These are phyloP conservation scores for Lynx canadensis DNA, from an alignment of 2,113 vertebrate species.

Conservation along the genomic window DNA sequence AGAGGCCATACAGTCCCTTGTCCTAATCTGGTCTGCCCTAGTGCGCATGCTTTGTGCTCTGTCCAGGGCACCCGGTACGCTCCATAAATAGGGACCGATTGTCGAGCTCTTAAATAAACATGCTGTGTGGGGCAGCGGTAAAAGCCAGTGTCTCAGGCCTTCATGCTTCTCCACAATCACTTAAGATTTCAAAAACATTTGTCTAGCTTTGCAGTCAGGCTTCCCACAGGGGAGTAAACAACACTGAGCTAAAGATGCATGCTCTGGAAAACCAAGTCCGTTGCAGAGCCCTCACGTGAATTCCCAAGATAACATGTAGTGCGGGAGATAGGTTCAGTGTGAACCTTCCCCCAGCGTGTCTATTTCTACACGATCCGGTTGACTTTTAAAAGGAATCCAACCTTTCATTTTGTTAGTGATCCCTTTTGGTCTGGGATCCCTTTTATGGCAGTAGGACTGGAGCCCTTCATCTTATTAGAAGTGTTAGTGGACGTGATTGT, in stretches of 20 bases:
- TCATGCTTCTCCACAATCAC: background rate
- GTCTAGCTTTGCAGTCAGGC: background rate
- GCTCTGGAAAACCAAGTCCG: background rate
- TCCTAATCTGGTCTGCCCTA: background rate
- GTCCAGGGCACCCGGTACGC: fast-evolving
- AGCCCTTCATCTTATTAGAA: conserved; percentile 46
- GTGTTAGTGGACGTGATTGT: conserved; percentile 54
- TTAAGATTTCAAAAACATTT: background rate
- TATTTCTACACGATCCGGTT: background rate
- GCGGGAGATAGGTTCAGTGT: background rate
- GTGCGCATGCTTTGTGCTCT: background rate
- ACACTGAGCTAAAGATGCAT: background rate
- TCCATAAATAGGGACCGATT: background rate
- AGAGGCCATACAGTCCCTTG: fast-evolving
- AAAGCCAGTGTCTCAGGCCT: background rate
- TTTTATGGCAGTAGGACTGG: conserved; percentile 48
- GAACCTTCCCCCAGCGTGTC: background rate
- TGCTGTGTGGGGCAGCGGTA: background rate
- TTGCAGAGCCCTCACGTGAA: background rate
- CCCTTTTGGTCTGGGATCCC: background rate
- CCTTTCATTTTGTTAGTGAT: background rate
- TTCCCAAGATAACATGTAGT: background rate
- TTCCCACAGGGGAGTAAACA: background rate
- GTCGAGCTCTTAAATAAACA: background rate
- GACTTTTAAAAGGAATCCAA: background rate